Percentiles rank a stretch among this genome's conserved stretches.
These are phyloP conservation scores for Saccopteryx bilineata DNA, from an alignment of 2,113 vertebrate genomes.

Conservation along the genomic window DNA sequence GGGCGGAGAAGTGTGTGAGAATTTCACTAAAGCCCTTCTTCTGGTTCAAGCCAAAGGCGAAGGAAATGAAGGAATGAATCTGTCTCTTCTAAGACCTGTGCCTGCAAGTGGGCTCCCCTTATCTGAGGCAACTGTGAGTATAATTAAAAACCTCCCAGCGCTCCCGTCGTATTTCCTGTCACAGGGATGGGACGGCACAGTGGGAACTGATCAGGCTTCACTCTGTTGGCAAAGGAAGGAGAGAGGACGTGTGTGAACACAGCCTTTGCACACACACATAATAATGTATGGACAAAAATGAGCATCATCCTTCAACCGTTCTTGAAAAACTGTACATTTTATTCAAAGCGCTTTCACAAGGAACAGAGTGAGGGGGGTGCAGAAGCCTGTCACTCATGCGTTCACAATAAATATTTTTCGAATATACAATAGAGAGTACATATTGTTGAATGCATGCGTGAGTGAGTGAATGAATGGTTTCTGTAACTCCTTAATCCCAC, in stretches of 20 bases:
- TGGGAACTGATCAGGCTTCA: constrained; percentile 23
- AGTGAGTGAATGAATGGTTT: background rate
- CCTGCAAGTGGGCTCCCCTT: constrained; percentile 61
- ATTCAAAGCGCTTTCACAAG: constrained; percentile 39
- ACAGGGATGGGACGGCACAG: constrained; percentile 73
- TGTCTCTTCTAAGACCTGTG: constrained; percentile 64
- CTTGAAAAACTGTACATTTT: background rate
- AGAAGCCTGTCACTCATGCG: background rate
- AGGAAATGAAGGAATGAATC: constrained; percentile 70
- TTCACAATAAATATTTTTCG: background rate
- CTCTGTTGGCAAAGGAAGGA: background rate
- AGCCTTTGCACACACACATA: background rate
- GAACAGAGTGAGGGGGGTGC: background rate
- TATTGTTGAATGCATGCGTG: background rate
- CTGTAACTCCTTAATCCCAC: background rate
- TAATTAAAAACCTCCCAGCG: constrained; percentile 68
- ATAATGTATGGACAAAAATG: background rate
- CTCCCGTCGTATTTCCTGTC: constrained; percentile 74
- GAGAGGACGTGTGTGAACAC: background rate
- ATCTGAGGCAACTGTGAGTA: constrained; percentile 25
- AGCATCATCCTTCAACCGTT: background rate
- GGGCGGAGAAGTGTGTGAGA: background rate
- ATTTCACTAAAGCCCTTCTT: constrained; percentile 63
- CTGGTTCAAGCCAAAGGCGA: constrained; percentile 73
- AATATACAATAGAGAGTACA: background rate